phyloP scores from a whole-genome alignment of 2,113 vertebrate genomes.

The Elaphurus davidianus region DNA sequence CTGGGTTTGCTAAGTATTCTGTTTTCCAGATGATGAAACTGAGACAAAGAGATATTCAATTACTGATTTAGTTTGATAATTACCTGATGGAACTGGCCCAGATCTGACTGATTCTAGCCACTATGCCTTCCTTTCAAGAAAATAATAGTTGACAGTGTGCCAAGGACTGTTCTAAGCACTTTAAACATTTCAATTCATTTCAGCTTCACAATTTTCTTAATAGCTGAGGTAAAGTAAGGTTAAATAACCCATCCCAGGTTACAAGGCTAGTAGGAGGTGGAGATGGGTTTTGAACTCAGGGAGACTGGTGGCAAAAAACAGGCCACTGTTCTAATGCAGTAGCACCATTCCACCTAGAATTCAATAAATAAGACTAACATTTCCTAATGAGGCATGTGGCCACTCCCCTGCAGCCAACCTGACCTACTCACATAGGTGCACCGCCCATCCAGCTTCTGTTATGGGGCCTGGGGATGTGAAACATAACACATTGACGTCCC shows the following conservation, averaged over 20 bases:
- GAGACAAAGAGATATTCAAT: neutral
- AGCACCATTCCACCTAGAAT: neutral
- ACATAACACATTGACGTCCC: neutral
- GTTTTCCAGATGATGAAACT: neutral
- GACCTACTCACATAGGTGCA: neutral
- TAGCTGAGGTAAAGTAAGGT: neutral
- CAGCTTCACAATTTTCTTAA: neutral
- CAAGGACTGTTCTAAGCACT: neutral
- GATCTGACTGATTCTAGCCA: neutral
- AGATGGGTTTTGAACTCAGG: neutral
- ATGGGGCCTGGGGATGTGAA: neutral
- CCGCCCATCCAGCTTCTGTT: neutral
- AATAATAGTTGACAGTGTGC: neutral
- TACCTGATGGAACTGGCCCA: neutral
- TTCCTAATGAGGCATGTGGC: neutral
- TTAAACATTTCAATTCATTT: neutral
- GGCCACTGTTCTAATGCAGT: neutral
- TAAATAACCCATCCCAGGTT: neutral
- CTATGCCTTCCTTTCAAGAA: neutral
- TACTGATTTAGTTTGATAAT: neutral
- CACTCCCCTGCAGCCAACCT: neutral
- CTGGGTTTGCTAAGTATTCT: neutral
- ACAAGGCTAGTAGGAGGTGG: neutral
- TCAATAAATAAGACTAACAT: neutral
- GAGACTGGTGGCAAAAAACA: neutral